Conservation (phyloP, 2,888 invertebrate species). For the Agelastica alni region DNA sequence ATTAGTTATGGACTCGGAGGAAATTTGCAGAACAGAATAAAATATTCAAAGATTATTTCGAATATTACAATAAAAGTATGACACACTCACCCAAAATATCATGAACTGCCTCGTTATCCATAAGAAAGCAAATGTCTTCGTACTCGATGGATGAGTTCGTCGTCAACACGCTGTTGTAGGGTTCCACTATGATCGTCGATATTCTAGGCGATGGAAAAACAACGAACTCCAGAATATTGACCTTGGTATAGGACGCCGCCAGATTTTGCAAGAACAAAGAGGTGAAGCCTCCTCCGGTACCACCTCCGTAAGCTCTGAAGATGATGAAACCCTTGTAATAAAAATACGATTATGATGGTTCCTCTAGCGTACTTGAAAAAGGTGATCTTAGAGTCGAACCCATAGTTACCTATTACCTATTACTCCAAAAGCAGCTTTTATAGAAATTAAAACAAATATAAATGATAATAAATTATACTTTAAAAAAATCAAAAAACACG, state of each 20-base stretch:
- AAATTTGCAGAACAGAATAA: neutral
- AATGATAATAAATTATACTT: neutral
- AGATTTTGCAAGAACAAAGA: conserved; percentile 69
- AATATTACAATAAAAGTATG: neutral
- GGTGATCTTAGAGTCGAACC: too few relatives aligned
- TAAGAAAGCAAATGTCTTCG: conserved; percentile 72
- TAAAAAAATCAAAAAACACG: too few relatives aligned
- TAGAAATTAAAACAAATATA: too few relatives aligned
- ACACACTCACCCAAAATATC: conserved; percentile 70
- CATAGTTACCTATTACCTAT: too few relatives aligned
- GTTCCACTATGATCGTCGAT: conserved; percentile 76
- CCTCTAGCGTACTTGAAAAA: neutral
- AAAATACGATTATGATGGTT: neutral
- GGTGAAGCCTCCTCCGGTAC: conserved; percentile 78
- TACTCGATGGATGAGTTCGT: conserved; percentile 71
- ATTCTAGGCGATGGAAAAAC: conserved; percentile 86
- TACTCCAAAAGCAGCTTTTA: too few relatives aligned
- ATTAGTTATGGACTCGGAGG: too few relatives aligned
- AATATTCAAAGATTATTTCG: too few relatives aligned
- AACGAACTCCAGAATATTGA: conserved; percentile 68
- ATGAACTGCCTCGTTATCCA: conserved; percentile 78
- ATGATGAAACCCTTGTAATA: conserved; percentile 64
- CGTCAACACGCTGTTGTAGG: conserved; percentile 74
- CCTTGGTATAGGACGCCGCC: conserved; percentile 66
- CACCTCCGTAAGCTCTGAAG: conserved; percentile 74